Evolutionary conservation across 2,797 vertebrate species (phyloP).

Genomic region (Glyptemys insculpta): DNA sequence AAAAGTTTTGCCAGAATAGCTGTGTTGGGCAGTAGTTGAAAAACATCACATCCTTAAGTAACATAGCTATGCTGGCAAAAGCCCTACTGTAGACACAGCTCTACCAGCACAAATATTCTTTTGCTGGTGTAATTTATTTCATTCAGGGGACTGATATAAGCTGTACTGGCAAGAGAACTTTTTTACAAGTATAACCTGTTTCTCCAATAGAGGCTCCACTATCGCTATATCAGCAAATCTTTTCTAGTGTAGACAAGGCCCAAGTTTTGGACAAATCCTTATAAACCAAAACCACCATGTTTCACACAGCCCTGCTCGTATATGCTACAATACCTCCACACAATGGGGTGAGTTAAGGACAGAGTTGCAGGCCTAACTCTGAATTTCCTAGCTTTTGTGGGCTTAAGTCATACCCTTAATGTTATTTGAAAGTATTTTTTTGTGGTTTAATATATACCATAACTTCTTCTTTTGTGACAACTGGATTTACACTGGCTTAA

Average conservation of each 20-base stretch:
- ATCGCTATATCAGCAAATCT: neutral
- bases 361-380: slow-evolving; percentile 71
- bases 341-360: slow-evolving; percentile 82
- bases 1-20: neutral
- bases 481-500: slow-evolving; percentile 84
- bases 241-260: neutral
- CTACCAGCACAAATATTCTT: neutral
- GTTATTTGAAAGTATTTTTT: slow-evolving; percentile 82
- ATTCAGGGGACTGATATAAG: neutral
- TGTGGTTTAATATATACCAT: slow-evolving; percentile 85
- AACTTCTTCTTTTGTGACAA: slow-evolving; percentile 86
- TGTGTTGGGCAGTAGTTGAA: neutral
- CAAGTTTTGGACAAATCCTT: neutral
- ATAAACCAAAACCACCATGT: neutral
- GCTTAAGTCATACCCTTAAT: slow-evolving; percentile 80
- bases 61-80: neutral
- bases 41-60: neutral
- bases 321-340: slow-evolving; percentile 73
- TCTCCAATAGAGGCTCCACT: neutral
- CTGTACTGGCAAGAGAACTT: neutral
- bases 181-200: neutral
- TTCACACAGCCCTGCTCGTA: slow-evolving; percentile 22
- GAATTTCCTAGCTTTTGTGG: slow-evolving; percentile 80
- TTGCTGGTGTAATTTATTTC: neutral
- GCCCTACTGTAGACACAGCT: neutral